phyloP scores from a whole-genome alignment of 2,888 invertebrate species.

The Luffia ferchaultella region DNA sequence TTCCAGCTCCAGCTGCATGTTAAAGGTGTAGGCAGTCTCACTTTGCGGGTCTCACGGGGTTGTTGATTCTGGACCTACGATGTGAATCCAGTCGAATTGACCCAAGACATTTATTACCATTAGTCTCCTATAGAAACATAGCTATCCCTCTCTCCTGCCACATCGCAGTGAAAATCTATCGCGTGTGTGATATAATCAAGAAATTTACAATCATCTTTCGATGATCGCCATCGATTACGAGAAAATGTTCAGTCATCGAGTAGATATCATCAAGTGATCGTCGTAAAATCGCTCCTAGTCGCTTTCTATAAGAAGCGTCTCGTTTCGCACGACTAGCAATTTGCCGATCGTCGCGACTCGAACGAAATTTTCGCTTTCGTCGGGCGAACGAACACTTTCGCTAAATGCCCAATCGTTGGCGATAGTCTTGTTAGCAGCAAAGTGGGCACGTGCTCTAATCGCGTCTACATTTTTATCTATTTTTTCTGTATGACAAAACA shows the following conservation, averaged over 20 bases:
- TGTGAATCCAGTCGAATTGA: too few species aligned
- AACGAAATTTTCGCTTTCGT: conserved; percentile 23
- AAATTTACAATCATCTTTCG: neutral
- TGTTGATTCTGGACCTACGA: too few species aligned
- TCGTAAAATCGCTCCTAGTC: conserved; percentile 1
- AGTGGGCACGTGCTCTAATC: neutral
- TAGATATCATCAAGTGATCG: neutral
- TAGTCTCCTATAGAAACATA: neutral
- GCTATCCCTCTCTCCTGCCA: neutral
- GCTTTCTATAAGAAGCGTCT: conserved; percentile 3
- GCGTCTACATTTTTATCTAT: neutral
- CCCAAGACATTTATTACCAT: neutral
- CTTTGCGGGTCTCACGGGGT: too few species aligned
- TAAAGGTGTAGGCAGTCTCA: too few species aligned
- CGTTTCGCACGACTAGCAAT: conserved; percentile 7
- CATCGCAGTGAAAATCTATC: neutral
- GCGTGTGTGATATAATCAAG: neutral
- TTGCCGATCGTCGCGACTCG: conserved; percentile 4
- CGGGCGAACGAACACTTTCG: conserved; percentile 20
- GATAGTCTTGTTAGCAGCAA: neutral
- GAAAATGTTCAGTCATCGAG: conserved; percentile 6
- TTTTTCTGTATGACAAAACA: neutral
- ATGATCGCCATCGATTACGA: conserved; percentile 3
- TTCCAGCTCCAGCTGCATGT: too few species aligned
- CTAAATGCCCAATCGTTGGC: conserved; percentile 23